phyloP scores from a whole-genome alignment of 2,888 invertebrate species.

The Lithophane socia region DNA sequence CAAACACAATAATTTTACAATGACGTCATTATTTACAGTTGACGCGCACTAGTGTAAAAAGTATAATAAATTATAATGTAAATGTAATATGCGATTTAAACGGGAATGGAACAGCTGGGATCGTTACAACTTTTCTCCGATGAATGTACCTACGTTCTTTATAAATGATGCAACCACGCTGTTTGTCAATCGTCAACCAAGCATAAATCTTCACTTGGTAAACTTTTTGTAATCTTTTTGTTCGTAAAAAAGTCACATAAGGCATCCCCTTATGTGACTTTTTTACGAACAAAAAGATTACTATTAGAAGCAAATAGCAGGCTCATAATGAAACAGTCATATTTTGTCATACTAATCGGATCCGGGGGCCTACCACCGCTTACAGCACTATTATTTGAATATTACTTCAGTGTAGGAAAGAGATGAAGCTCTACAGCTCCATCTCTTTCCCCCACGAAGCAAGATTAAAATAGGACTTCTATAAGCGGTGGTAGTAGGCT shows the following conservation, averaged over 20 bases:
- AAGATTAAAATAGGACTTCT: no score
- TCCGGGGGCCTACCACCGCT: no score
- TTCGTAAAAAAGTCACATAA: no score
- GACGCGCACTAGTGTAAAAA: background rate
- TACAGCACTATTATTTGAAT: no score
- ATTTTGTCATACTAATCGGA: background rate
- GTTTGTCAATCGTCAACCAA: background rate
- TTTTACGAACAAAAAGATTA: background rate
- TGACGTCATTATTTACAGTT: slow-evolving; percentile 5
- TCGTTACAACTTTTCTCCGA: background rate
- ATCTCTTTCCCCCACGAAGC: no score
- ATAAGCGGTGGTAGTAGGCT: no score
- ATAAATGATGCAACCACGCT: background rate
- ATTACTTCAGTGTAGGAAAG: no score
- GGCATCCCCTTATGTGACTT: no score
- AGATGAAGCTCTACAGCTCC: no score
- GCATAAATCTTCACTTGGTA: background rate
- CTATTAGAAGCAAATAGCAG: background rate
- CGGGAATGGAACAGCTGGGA: background rate
- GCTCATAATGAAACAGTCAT: background rate
- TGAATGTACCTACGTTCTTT: background rate
- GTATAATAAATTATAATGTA: slow-evolving; percentile 24
- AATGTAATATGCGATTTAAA: slow-evolving; percentile 17
- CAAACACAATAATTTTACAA: slow-evolving; percentile 30
- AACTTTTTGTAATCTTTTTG: no score